Percentiles rank a stretch among this genome's conserved stretches.
phyloP scores from a whole-genome alignment of 2,888 invertebrate species.

The Andrena fulva region DNA sequence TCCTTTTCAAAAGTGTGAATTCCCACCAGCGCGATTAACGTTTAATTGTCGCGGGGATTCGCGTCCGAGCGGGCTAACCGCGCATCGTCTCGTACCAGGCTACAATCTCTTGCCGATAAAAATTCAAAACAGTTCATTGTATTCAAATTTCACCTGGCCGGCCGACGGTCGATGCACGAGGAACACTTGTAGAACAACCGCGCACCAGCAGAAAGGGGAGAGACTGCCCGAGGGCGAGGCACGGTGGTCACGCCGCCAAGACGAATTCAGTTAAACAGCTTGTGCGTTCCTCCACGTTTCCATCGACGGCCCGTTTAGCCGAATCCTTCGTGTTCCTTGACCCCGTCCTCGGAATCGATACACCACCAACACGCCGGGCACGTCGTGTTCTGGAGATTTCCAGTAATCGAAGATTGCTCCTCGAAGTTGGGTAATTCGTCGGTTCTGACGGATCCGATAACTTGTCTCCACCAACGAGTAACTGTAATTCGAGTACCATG shows the following conservation, averaged over 20 bases:
- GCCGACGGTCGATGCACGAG: conserved; percentile 65
- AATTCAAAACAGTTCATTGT: conserved; percentile 84
- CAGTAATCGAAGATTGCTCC: not conserved
- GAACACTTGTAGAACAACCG: conserved; percentile 80
- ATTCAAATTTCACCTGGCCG: conserved; percentile 80
- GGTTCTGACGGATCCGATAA: not conserved
- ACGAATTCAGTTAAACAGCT: conserved; percentile 63
- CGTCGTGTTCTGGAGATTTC: not conserved
- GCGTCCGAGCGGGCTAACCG: conserved; percentile 65
- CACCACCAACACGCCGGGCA: not conserved
- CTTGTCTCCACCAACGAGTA: not conserved
- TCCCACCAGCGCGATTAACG: conserved; percentile 73
- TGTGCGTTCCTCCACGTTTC: conserved; percentile 58
- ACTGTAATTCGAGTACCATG: not conserved
- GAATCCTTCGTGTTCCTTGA: not conserved
- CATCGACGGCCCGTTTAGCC: conserved; percentile 15
- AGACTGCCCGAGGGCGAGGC: conserved; percentile 28
- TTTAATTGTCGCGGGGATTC: conserved; percentile 81
- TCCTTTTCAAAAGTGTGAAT: conserved; percentile 37
- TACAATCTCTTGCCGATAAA: conserved; percentile 77
- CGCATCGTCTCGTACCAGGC: conserved; percentile 16
- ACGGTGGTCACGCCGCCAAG: conserved; percentile 51
- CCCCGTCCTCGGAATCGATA: conserved; percentile 33
- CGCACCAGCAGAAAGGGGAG: conserved; percentile 25
- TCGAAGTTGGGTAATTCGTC: not conserved